Base-by-base conservation (phyloP, 2,888 invertebrate genomes). In the Orthonychiurus folsomi region DNA sequence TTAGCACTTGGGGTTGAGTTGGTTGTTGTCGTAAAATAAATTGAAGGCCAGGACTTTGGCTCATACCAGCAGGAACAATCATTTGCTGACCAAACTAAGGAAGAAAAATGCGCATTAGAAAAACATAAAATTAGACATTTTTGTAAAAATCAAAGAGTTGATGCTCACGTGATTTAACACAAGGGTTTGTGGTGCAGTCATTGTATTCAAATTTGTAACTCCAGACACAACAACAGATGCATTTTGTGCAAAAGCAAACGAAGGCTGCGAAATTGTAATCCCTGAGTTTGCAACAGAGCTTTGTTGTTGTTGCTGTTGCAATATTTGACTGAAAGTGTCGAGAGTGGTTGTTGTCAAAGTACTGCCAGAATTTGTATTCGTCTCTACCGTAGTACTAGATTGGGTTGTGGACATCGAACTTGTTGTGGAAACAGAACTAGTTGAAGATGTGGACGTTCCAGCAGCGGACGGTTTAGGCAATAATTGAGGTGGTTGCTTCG, bases 41-140 rank as follows among this genome's bases (percentile, higher is more conserved):
- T 61, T 73, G 73, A 47, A 71, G 48, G 56, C 68, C 69, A 56
- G 63, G 64, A 58, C 70, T 67, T 24, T 60, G 64, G 50, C 66
- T 66, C n/a, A 69, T 67, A 50, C 67, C 72, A 15, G 72, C 63
- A 53, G 73, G 73, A 25, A 73, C 62, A 26, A 73, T 52, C 64
- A 71, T 65, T 50, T 69, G 71, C 58, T 73, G 73, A 23, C 73
- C 73, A 59, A 70, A 71, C 71, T 73, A 62, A 47, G 62, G 27
- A 61, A 55, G 62, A 50, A 60, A 61, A n/a, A n/a, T n/a, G n/a
- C n/a, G n/a, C 63, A 50, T 57, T 18, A 55, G 26, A 56, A 24
- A 59, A 21, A 23, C 18, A 23, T 23, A 24, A 5, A 3, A 18
- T 50, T n/a, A 3, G 3, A 2, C 28, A 5, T 57, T 15, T 62